Base-by-base conservation (phyloP, 2,113 vertebrate genomes). In the Lophura nycthemera region DNA sequence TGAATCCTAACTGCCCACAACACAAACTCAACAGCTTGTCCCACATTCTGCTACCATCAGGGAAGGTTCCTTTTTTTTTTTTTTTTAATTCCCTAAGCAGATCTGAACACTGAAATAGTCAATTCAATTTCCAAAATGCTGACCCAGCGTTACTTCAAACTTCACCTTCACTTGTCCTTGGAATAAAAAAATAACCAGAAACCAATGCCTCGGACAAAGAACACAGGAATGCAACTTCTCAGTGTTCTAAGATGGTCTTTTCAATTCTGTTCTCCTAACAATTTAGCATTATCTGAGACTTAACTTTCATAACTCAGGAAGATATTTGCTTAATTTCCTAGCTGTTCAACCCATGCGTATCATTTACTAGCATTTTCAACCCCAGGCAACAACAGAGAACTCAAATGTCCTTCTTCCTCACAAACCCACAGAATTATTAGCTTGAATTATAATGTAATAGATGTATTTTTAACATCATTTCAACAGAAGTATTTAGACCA, bases 381-480 rank as follows among this genome's bases (percentile, higher is more conserved):
- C n/a, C 76, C 85, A 88, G 13, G 20, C 29, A 86, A 34, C 60
- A 69, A 79, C 69, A 57, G 0, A 66, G 75, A 70, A 74, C 38
- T 30, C 42, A 60, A 40, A 63, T 1, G 16, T 45, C 52, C 16
- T 76, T n/a, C n/a, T 32, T 75, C 36, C 59, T 87, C 10, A 5
- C 17, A 89, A 89, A 81, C 20, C 38, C 10, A 1, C 65, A 48
- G 57, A 83, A 60, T 42, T 75, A 88, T 13, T 69, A 10, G 15
- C 52, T 71, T 67, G 13, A 74, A 66, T 76, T 85, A 54, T 17
- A 77, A 82, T 4, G 6, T 22, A 78, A 77, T 2, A 57, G 48
- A 80, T 45, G 16, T 48, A 87, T 74, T 73, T 86, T 79, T 91
- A 93, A 92, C 43, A 80, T 29, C 52, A 71, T 50, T 89, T 63